Conservation (phyloP, 2,797 vertebrate species). For the Schizothorax lantsangensis region DNA sequence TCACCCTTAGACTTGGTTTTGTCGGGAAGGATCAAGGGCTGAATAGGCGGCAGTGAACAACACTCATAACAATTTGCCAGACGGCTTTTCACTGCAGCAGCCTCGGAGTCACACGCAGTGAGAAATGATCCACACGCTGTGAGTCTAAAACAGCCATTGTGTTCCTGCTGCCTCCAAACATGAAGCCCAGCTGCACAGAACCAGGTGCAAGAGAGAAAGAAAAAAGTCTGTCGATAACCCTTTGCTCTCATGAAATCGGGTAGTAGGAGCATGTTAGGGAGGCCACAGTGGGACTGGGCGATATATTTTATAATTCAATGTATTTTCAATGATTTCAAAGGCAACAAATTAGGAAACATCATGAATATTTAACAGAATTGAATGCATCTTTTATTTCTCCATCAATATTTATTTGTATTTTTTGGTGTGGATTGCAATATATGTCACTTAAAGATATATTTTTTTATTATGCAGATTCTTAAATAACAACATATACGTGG, state of each 20-base stretch:
- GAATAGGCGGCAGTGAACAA: not conserved
- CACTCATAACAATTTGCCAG: slow-evolving; percentile 3
- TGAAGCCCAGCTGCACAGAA: slow-evolving; percentile 50
- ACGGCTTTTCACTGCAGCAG: slow-evolving; percentile 14
- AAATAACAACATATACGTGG: no score
- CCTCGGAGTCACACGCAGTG: slow-evolving; percentile 3
- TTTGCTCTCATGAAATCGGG: slow-evolving; percentile 37
- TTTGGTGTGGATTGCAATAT: not conserved
- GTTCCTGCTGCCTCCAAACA: slow-evolving; percentile 31
- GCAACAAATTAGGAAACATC: not conserved
- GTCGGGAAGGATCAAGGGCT: not conserved
- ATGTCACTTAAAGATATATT: no score
- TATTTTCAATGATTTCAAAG: not conserved
- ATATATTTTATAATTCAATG: not conserved
- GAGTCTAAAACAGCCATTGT: slow-evolving; percentile 49
- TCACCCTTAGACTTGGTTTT: slow-evolving; percentile 5
- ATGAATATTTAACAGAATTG: not conserved
- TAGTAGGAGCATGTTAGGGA: slow-evolving; percentile 34
- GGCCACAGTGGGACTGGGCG: not conserved
- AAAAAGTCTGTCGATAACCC: slow-evolving; percentile 7
- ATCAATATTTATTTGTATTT: not conserved
- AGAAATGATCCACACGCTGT: slow-evolving; percentile 49
- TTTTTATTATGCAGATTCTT: no score
- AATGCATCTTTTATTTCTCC: not conserved
- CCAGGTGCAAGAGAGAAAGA: slow-evolving; percentile 26